Evolutionary conservation across 2,113 vertebrate species (phyloP).

Genomic region (Callipepla californica): DNA sequence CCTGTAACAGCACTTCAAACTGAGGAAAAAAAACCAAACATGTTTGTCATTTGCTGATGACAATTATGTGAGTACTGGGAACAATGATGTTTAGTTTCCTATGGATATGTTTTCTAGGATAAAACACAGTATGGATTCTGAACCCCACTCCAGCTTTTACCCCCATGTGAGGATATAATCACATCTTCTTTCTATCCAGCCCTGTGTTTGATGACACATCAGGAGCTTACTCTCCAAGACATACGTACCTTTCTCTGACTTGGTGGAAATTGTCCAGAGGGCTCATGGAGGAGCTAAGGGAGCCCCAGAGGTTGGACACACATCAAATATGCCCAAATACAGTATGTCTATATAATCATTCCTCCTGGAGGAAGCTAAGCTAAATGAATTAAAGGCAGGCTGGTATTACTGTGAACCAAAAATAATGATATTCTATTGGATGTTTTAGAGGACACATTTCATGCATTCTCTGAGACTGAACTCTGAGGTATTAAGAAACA

Average conservation of each 20-base stretch:
- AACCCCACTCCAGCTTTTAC: not conserved
- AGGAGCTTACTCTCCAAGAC: not conserved
- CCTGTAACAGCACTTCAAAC: constrained; percentile 46
- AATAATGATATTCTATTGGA: not conserved
- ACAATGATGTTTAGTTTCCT: constrained; percentile 27
- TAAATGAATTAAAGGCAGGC: not conserved
- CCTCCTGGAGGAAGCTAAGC: not conserved
- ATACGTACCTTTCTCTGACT: not conserved
- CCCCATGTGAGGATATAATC: not conserved
- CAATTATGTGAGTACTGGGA: constrained; percentile 45
- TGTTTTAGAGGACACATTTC: not conserved
- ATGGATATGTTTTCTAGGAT: constrained; percentile 54
- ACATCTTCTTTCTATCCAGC: not conserved
- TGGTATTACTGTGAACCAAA: not conserved
- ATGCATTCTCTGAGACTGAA: not conserved
- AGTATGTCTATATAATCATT: fast-evolving
- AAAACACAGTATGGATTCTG: constrained; percentile 4
- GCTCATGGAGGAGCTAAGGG: not conserved
- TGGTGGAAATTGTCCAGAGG: not conserved
- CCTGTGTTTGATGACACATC: not conserved
- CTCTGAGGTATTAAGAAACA: not conserved
- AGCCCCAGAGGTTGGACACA: not conserved
- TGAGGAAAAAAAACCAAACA: not conserved
- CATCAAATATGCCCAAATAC: not conserved
- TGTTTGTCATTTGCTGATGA: constrained; percentile 48